A percentile compares a stretch with the other conserved stretches of the same genome.
These are phyloP conservation scores for Pantherophis guttatus DNA, from an alignment of 2,113 vertebrate species.

Conservation along the genomic window DNA sequence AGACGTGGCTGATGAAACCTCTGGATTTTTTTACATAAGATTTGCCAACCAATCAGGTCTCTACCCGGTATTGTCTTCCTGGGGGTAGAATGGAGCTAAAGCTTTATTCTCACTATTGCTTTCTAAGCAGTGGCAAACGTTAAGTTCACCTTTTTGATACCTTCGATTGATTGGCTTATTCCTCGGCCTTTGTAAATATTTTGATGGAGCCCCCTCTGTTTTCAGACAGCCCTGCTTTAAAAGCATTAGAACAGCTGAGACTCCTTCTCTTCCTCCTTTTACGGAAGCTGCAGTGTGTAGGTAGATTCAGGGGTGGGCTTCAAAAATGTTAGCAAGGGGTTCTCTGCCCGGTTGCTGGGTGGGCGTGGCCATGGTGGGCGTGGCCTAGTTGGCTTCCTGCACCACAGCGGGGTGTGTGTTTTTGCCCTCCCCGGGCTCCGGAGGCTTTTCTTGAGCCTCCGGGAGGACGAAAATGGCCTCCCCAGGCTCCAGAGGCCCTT, in stretches of 20 bases:
- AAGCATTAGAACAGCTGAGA: not conserved
- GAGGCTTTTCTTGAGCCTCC: no score
- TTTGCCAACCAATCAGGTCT: not conserved
- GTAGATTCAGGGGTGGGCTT: no score
- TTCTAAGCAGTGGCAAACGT: not conserved
- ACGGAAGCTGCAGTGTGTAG: not conserved
- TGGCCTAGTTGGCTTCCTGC: no score
- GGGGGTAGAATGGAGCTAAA: not conserved
- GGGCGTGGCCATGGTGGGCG: no score
- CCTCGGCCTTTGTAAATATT: not conserved
- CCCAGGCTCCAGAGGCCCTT: no score
- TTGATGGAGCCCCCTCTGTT: not conserved
- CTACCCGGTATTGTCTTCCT: not conserved
- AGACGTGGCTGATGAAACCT: conserved; percentile 63
- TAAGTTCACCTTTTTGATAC: not conserved
- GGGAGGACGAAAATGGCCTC: no score
- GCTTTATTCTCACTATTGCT: not conserved
- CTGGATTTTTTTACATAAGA: conserved; percentile 43
- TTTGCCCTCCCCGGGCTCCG: no score
- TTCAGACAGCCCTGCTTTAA: not conserved
- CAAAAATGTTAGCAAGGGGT: no score
- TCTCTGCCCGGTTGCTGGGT: no score
- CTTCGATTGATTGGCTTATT: not conserved
- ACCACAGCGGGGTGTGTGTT: no score
- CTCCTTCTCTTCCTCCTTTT: not conserved